Conservation (phyloP, 2,888 invertebrate genomes). For the Apotomis turbidana region DNA sequence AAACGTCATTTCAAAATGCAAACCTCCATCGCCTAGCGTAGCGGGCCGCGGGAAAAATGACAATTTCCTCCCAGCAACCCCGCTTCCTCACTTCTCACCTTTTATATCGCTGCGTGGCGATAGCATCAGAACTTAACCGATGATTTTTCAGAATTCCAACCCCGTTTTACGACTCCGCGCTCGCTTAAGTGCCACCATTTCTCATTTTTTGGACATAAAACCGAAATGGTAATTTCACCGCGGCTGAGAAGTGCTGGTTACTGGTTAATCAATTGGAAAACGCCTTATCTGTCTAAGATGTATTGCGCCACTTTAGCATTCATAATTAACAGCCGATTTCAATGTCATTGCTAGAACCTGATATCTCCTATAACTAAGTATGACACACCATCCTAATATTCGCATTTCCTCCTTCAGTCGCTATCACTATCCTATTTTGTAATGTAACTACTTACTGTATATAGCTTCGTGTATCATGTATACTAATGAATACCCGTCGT, state of each 20-base stretch:
- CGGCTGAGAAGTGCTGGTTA: not conserved
- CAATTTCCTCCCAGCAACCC: constrained; percentile 61
- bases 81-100: constrained; percentile 44
- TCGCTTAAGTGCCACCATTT: constrained; percentile 18
- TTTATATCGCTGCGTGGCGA: constrained; percentile 35
- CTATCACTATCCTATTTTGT: too few species aligned
- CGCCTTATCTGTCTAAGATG: not conserved
- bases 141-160: constrained; percentile 10
- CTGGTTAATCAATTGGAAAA: constrained; percentile 8
- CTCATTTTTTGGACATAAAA: constrained; percentile 22
- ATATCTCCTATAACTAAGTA: too few species aligned
- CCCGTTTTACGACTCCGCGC: constrained; percentile 21
- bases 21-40: constrained; percentile 53
- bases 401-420: too few species aligned
- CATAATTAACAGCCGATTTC: too few species aligned
- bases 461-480: not conserved
- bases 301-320: too few species aligned
- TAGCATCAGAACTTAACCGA: constrained; percentile 30
- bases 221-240: constrained; percentile 9
- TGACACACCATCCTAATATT: too few species aligned
- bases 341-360: too few species aligned
- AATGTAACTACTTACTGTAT: too few species aligned
- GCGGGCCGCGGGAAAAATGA: constrained; percentile 61
- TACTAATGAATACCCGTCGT: not conserved
- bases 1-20: constrained; percentile 76